Conservation (phyloP, 2,797 vertebrate species). For the Anomalospiza imberbis region DNA sequence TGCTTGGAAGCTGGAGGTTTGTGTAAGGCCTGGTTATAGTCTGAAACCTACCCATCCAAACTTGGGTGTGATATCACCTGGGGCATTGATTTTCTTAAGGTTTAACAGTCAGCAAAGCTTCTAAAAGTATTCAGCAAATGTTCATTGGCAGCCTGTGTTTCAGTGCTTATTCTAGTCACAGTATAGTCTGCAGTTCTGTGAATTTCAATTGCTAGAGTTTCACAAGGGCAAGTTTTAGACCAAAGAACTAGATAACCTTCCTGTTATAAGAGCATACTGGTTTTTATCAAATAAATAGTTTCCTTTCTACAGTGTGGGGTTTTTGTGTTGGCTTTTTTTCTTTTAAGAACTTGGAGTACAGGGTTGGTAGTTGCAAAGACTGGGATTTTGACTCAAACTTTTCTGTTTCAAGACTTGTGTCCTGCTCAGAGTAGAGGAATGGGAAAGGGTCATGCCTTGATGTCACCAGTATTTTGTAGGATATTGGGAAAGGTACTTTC, state of each 20-base stretch:
- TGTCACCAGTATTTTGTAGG: fast-evolving
- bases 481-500: not conserved
- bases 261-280: not conserved
- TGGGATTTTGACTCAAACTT: not conserved
- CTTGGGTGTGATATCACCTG: not conserved
- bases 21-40: not conserved
- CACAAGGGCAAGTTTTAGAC: not conserved
- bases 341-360: not conserved
- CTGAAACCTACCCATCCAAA: not conserved
- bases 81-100: not conserved
- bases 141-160: not conserved
- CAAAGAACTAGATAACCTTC: not conserved
- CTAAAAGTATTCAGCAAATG: not conserved
- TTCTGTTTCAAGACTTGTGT: not conserved
- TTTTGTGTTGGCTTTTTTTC: not conserved
- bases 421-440: not conserved
- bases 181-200: not conserved
- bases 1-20: not conserved
- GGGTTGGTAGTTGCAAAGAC: not conserved
- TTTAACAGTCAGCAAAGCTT: not conserved
- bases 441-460: not conserved
- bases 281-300: not conserved
- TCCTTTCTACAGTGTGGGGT: not conserved
- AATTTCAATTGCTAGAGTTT: not conserved
- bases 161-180: not conserved